Percentiles rank a stretch among this genome's conserved stretches.
Evolutionary conservation across 2,888 invertebrate species (phyloP).

Genomic region (Drosophila subsilvestris): DNA sequence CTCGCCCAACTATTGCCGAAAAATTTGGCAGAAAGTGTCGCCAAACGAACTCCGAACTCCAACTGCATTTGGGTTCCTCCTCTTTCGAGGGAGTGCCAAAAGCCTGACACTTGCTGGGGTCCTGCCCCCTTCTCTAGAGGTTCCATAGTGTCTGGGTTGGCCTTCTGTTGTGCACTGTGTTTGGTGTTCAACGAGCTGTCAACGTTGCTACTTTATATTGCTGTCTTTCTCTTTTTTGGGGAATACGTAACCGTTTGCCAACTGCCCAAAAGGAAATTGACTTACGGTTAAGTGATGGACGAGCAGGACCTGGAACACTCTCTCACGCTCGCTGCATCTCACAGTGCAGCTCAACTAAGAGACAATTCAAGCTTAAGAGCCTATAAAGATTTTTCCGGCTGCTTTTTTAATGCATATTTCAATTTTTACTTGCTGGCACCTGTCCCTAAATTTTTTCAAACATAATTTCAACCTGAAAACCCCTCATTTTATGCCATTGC

Average conservation of each 20-base stretch:
- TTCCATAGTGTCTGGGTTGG: constrained; percentile 14
- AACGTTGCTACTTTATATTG: constrained; percentile 53
- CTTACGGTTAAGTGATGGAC: constrained; percentile 21
- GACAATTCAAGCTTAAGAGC: too few relatives aligned
- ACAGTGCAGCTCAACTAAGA: too few relatives aligned
- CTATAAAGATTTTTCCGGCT: neutral
- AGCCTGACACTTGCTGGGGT: constrained; percentile 40
- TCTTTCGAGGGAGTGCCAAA: constrained; percentile 16
- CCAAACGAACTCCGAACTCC: constrained; percentile 26
- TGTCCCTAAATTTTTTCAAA: too few relatives aligned
- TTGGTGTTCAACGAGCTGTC: constrained; percentile 59
- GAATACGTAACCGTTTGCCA: neutral
- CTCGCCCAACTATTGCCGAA: constrained; percentile 53
- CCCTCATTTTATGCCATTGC: neutral
- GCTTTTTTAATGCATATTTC: too few relatives aligned
- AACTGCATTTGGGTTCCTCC: constrained; percentile 20
- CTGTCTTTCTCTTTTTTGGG: constrained; percentile 6
- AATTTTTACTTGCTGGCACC: too few relatives aligned
- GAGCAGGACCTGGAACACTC: neutral
- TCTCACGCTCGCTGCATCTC: too few relatives aligned
- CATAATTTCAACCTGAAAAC: neutral
- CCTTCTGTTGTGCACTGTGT: constrained; percentile 21
- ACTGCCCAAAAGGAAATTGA: constrained; percentile 18
- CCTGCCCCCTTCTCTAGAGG: constrained; percentile 18
- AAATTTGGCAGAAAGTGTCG: constrained; percentile 72